Percentiles rank a stretch among this genome's conserved stretches.
Conservation (phyloP, 2,888 invertebrate genomes). For the Pasiphila rectangulata region DNA sequence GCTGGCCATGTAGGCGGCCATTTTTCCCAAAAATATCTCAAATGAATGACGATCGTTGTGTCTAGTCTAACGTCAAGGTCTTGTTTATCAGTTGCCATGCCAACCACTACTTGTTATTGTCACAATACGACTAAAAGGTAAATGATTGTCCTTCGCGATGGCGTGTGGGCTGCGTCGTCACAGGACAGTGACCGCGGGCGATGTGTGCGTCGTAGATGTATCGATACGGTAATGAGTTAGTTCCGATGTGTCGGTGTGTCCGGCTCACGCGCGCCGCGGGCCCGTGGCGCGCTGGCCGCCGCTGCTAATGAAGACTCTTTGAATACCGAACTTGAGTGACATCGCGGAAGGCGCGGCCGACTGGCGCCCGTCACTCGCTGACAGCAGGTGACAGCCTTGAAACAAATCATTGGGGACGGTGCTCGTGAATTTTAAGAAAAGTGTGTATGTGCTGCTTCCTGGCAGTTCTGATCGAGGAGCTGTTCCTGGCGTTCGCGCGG, state of each 20-base stretch:
- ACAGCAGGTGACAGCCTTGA: neutral
- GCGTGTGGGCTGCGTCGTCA: too few species aligned
- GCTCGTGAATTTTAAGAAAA: neutral
- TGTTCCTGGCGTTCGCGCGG: constrained; percentile 40
- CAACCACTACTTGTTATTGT: constrained; percentile 35
- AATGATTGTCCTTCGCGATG: constrained; percentile 2
- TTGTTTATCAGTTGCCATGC: constrained; percentile 51
- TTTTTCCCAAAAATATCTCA: too few species aligned
- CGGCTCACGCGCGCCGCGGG: constrained; percentile 2
- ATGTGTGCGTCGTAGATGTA: constrained; percentile 9
- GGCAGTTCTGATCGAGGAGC: constrained; percentile 52
- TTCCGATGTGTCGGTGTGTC: neutral
- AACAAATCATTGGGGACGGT: too few species aligned
- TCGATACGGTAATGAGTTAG: constrained; percentile 1
- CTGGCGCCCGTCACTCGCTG: constrained; percentile 4
- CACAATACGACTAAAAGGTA: constrained; percentile 3
- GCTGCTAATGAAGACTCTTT: too few species aligned
- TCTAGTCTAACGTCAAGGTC: constrained; percentile 31
- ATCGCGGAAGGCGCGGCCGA: neutral
- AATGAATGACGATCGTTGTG: neutral
- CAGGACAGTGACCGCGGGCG: constrained; percentile 17
- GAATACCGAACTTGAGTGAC: constrained; percentile 28
- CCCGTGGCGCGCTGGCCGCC: too few species aligned
- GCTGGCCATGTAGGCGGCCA: too few species aligned
- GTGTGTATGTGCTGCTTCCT: constrained; percentile 60